These are phyloP conservation scores for Drusus annulatus DNA, from an alignment of 1,140 invertebrate genomes.

Conservation along the genomic window DNA sequence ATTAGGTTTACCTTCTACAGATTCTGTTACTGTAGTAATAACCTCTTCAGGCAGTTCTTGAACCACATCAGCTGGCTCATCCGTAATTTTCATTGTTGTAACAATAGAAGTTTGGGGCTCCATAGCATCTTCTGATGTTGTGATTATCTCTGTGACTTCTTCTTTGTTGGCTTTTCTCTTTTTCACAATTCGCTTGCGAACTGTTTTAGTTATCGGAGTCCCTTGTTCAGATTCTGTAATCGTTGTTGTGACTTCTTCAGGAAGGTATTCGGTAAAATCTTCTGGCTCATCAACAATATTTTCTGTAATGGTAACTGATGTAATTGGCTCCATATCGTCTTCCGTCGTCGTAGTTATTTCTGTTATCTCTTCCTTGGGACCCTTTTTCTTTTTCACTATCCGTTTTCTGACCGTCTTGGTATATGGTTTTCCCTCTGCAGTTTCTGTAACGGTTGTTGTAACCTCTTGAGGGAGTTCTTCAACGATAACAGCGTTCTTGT, in stretches of 20 bases:
- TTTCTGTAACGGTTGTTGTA: constrained; percentile 10
- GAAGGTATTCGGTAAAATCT: too few relatives aligned
- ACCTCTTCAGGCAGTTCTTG: constrained; percentile 59
- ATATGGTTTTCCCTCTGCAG: not conserved
- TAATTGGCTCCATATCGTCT: not conserved
- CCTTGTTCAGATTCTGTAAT: too few relatives aligned
- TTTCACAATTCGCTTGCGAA: not conserved
- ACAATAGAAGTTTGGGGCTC: constrained; percentile 52
- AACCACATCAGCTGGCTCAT: constrained; percentile 2
- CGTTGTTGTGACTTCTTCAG: too few relatives aligned
- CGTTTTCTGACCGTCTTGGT: not conserved
- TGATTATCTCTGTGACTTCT: not conserved
- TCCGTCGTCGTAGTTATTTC: not conserved
- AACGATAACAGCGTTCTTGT: not conserved
- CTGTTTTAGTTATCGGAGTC: not conserved
- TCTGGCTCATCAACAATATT: not conserved
- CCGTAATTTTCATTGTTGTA: not conserved
- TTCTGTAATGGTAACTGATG: constrained; percentile 2
- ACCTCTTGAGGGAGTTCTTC: constrained; percentile 15
- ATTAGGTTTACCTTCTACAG: constrained; percentile 40
- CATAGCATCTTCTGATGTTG: not conserved
- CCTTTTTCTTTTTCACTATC: constrained; percentile 1
- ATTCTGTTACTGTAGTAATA: constrained; percentile 50
- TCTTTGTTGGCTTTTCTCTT: not conserved
- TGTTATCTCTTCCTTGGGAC: constrained; percentile 13